Percentiles rank a stretch among this genome's conserved stretches.
phyloP scores from a whole-genome alignment of 2,797 vertebrate genomes.

The Gymnoscopelus braueri region DNA sequence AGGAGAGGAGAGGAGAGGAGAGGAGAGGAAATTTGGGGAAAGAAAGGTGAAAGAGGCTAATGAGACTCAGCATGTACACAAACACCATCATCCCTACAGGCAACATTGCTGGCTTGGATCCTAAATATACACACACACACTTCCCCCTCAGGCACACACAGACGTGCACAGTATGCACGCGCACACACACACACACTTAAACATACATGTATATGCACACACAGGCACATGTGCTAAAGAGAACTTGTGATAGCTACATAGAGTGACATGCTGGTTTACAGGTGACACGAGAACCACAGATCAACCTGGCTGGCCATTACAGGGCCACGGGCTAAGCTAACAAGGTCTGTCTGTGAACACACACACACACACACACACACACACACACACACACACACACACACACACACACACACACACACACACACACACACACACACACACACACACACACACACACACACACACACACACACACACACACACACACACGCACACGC shows the following conservation, averaged over 20 bases:
- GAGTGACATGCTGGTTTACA: constrained; percentile 56
- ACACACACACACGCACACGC: not conserved
- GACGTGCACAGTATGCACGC: constrained; percentile 1
- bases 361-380: constrained; percentile 5
- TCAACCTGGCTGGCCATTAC: constrained; percentile 45
- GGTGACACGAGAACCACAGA: constrained; percentile 59
- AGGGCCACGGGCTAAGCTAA: constrained; percentile 53
- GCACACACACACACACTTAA: not conserved
- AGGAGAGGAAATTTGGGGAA: constrained; percentile 9
- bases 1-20: constrained; percentile 27
- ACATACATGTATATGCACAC: not conserved
- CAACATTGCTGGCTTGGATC: constrained; percentile 16
- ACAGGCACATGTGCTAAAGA: not conserved
- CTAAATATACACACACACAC: not conserved
- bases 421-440: not conserved
- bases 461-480: constrained; percentile 10
- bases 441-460: constrained; percentile 2
- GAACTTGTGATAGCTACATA: constrained; percentile 48
- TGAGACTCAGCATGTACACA: constrained; percentile 46
- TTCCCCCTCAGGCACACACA: not conserved
- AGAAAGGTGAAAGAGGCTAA: constrained; percentile 23
- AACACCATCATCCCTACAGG: constrained; percentile 36
- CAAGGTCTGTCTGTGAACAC: constrained; percentile 10
- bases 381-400: not conserved
- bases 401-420: constrained; percentile 15